These are phyloP conservation scores for Luffia ferchaultella DNA, from an alignment of 2,888 invertebrate genomes.

Conservation along the genomic window DNA sequence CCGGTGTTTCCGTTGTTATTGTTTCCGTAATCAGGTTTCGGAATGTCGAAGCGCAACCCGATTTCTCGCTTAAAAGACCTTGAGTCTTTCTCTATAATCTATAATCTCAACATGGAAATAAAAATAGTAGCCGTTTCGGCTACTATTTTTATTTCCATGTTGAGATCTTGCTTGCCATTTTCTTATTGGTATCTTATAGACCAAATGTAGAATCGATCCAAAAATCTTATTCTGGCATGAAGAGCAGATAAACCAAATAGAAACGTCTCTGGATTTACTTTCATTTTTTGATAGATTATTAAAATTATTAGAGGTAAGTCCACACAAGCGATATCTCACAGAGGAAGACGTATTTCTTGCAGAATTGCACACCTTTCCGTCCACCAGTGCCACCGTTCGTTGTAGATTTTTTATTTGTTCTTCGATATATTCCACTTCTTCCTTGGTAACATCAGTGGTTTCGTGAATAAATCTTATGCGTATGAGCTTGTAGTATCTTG, in stretches of 20 bases:
- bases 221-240: conserved; percentile 14
- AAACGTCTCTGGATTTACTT: conserved; percentile 6
- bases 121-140: too few species aligned
- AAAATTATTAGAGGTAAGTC: conserved; percentile 5
- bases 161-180: conserved; percentile 12
- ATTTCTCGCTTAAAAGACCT: conserved; percentile 2
- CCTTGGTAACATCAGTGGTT: conserved; percentile 8
- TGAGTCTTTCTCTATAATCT: conserved; percentile 8
- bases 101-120: too few species aligned
- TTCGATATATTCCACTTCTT: conserved; percentile 5
- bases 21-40: conserved; percentile 4
- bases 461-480: conserved; percentile 9
- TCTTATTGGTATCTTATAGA: conserved; percentile 17
- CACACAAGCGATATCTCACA: background rate
- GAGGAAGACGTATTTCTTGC: conserved; percentile 7
- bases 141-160: conserved; percentile 1
- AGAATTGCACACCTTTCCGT: conserved; percentile 21
- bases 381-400: conserved; percentile 15
- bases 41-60: conserved; percentile 5
- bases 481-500: conserved; percentile 9
- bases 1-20: conserved; percentile 8
- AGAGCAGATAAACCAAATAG: conserved; percentile 15
- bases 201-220: conserved; percentile 4
- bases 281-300: conserved; percentile 5
- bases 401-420: background rate